Evolutionary conservation across 2,113 vertebrate species (phyloP).

Genomic region (Bolborhynchus lineola): DNA sequence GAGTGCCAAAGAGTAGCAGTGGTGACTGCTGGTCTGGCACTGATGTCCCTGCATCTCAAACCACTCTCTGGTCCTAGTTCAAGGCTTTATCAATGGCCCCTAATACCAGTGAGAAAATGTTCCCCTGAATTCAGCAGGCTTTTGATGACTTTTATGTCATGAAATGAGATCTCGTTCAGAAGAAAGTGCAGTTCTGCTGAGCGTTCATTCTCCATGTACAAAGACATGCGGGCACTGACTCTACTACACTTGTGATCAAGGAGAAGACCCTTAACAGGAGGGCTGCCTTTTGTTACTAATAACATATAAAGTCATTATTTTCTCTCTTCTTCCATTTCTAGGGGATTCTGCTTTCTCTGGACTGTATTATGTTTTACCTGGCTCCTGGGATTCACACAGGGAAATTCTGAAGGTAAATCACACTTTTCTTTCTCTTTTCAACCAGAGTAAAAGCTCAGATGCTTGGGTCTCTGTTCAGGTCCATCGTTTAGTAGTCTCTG

Average conservation of each 20-base stretch:
- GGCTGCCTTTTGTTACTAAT: background rate
- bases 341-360: conserved; percentile 92
- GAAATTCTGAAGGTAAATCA: conserved; percentile 90
- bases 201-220: rapidly evolving
- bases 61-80: background rate
- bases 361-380: conserved; percentile 87
- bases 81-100: background rate
- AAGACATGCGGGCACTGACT: background rate
- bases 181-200: background rate
- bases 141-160: background rate
- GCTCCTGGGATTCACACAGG: conserved; percentile 91
- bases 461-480: background rate
- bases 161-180: background rate
- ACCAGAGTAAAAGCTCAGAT: background rate
- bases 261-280: background rate
- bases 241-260: background rate
- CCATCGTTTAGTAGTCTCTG: background rate
- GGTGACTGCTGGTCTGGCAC: background rate
- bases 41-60: background rate
- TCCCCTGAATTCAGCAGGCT: background rate
- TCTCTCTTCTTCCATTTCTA: conserved; percentile 67
- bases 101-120: background rate
- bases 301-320: background rate
- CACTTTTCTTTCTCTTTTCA: background rate
- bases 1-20: background rate